Conservation (phyloP, 23 tunicate genomes). For the Halocynthia roretzi region DNA sequence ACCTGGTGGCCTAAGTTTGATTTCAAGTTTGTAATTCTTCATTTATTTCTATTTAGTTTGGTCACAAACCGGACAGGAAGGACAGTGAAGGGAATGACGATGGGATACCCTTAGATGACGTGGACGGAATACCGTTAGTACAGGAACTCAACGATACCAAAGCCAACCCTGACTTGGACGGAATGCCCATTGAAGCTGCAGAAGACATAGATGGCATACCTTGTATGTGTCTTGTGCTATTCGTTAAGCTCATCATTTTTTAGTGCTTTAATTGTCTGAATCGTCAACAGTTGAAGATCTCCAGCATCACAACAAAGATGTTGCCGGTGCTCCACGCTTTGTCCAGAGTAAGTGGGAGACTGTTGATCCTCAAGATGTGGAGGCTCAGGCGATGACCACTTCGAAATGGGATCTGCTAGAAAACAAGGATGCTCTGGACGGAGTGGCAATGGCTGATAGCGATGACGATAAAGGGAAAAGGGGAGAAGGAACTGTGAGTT, state of each 20-base stretch:
- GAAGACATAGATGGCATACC: slow-evolving; percentile 84
- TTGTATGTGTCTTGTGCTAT: slow-evolving; percentile 23
- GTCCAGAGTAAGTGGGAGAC: slow-evolving; percentile 95
- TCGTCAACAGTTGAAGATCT: too few species aligned
- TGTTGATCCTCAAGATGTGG: slow-evolving; percentile 89
- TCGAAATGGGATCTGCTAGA: slow-evolving; percentile 95
- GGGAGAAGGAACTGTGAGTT: neutral
- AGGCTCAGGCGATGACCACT: slow-evolving; percentile 93
- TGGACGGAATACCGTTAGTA: slow-evolving; percentile 41
- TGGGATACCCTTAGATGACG: slow-evolving; percentile 23
- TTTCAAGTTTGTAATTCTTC: neutral
- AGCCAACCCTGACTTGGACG: slow-evolving; percentile 36
- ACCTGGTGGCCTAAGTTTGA: neutral
- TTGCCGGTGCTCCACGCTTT: slow-evolving; percentile 35
- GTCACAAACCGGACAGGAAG: neutral
- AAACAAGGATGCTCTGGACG: slow-evolving; percentile 59
- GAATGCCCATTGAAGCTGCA: slow-evolving; percentile 78
- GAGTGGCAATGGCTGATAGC: slow-evolving; percentile 51
- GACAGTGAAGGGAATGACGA: neutral
- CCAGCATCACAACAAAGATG: too few species aligned
- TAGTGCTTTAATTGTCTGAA: neutral
- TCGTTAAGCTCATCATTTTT: neutral
- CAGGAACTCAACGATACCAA: neutral
- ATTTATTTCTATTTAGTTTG: neutral
- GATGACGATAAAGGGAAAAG: neutral